Conservation (phyloP, 2,888 invertebrate genomes). For the Diarsia mendica region DNA sequence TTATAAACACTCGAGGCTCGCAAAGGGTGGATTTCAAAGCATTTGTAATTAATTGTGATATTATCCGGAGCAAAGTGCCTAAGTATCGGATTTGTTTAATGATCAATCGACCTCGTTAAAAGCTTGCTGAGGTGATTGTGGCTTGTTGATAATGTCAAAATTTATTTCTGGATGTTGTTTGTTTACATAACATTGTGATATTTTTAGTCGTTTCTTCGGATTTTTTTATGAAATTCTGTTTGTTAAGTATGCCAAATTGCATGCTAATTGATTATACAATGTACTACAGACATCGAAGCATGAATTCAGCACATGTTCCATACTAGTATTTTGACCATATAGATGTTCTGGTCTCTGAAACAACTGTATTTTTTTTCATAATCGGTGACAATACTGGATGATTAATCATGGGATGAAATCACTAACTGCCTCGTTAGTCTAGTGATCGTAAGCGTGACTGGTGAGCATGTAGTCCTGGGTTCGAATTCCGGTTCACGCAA, state of each 20-base stretch:
- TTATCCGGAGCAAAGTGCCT: slow-evolving; percentile 45
- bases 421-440: not conserved
- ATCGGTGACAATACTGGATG: not conserved
- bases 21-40: slow-evolving; percentile 39
- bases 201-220: slow-evolving; percentile 12
- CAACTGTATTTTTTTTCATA: not conserved
- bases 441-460: no score
- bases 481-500: no score
- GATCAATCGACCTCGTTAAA: slow-evolving; percentile 34
- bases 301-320: not conserved
- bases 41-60: slow-evolving; percentile 54
- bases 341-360: not conserved
- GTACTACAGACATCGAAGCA: not conserved
- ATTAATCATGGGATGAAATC: not conserved
- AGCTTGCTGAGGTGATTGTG: slow-evolving; percentile 24
- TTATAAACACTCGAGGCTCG: slow-evolving; percentile 57
- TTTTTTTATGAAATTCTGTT: not conserved
- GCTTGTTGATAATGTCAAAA: slow-evolving; percentile 12
- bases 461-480: no score
- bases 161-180: slow-evolving; percentile 47
- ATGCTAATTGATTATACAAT: not conserved
- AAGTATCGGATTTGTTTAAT: slow-evolving; percentile 56
- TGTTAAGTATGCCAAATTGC: not conserved
- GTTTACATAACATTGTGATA: slow-evolving; percentile 40
- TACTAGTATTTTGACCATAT: not conserved